A percentile compares a stretch with the other conserved stretches of the same genome.
Conservation (phyloP, 2,888 invertebrate species). For the Cyclophora albipunctata region DNA sequence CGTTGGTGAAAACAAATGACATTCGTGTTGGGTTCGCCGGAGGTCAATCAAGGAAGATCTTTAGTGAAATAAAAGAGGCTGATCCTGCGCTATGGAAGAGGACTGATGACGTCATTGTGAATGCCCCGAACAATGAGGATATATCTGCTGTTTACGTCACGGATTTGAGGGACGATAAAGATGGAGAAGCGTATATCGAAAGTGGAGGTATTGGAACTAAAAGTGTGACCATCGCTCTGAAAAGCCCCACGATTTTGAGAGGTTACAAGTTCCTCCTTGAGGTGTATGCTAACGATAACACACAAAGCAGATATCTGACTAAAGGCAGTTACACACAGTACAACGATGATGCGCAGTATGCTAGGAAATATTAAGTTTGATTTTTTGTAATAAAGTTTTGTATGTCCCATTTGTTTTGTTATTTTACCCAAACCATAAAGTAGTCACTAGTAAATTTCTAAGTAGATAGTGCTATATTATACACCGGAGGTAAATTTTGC, state of each 20-base stretch:
- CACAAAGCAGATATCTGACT: conserved; percentile 19
- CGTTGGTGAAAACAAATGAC: conserved; percentile 14
- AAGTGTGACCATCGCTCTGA: conserved; percentile 47
- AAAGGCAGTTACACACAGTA: conserved; percentile 32
- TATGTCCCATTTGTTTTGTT: background rate
- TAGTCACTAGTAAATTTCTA: too few species aligned
- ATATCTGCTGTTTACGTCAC: conserved; percentile 52
- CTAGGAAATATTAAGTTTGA: conserved; percentile 34
- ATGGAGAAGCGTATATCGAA: conserved; percentile 47
- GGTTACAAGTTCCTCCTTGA: conserved; percentile 58
- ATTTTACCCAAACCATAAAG: background rate
- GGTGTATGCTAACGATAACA: conserved; percentile 36
- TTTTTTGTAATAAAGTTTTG: conserved; percentile 4
- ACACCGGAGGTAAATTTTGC: too few species aligned
- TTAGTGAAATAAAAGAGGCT: conserved; percentile 34
- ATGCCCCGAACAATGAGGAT: conserved; percentile 40
- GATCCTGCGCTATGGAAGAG: conserved; percentile 55
- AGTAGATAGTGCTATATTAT: too few species aligned
- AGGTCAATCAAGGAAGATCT: conserved; percentile 39
- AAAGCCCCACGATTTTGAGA: conserved; percentile 51
- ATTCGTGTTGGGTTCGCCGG: conserved; percentile 9
- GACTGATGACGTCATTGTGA: conserved; percentile 45
- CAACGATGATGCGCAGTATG: conserved; percentile 31
- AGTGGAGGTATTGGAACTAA: conserved; percentile 52
- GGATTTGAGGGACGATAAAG: conserved; percentile 51